Evolutionary conservation across 2,888 invertebrate genomes (phyloP), one percentile per base, ranked within the genome.

Genomic region (Frankliniella fusca): DNA sequence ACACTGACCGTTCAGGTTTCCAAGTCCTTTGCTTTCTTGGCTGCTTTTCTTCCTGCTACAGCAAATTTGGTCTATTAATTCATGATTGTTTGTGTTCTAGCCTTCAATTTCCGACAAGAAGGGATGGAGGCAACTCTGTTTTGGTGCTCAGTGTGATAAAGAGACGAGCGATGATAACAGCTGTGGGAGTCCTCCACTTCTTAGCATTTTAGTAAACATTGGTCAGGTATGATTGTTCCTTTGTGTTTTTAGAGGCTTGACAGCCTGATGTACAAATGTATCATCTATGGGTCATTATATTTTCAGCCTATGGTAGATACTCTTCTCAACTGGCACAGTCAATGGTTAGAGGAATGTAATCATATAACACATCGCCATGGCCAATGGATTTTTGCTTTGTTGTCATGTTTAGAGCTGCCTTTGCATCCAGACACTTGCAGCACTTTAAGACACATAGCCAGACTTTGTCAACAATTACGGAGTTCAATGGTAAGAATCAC

Each of bases 381-480:
- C 48, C 89, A 90, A 86, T 94, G 94, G 94, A 89, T 94, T 48
- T 94, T 93, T 88, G 91, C 93, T 0, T 88, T 94, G 81, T 86
- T 94, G 81, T 90, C 91, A 10, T 91, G 91, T 84, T 87, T 93
- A 61, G 92, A 93, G 86, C 90, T 91, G 83, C 94, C 94, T 0
- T 87, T 94, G 12, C 89, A 91, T 80, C 93, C 94, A 2, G 93
- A 93, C 83, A 91, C 91, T n/a, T 92, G 91, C 86, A 91, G 92
- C 76, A 89, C 91, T 83, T 87, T 94, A 81, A 90, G 94, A 84
- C 88, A 90, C 80, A 87, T 94, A 84, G 92, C 93, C 23, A 90
- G 93, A 85, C 89, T 89, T 84, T 93, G 93, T 88, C 90, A 90
- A 65, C 87, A 89, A 85, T 89, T 92, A 81, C 90, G 92, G 81